These are phyloP conservation scores for Drosophila pseudoobscura DNA, from an alignment of 1,140 invertebrate species.

Conservation along the genomic window DNA sequence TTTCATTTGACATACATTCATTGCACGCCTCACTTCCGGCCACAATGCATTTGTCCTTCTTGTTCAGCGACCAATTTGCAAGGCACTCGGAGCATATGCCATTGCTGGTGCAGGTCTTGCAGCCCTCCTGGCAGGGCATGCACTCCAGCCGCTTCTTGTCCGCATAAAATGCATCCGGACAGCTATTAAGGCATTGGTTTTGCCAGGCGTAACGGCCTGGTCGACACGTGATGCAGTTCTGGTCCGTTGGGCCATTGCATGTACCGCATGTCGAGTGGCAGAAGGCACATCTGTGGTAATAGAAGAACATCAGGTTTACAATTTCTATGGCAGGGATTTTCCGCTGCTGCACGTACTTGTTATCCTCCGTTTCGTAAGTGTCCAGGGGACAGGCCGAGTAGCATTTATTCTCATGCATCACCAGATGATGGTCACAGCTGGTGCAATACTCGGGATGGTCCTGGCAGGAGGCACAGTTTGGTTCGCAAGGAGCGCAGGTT, in stretches of 20 bases:
- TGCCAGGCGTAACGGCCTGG: constrained; percentile 87
- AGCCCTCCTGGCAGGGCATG: constrained; percentile 89
- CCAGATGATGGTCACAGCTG: constrained; percentile 92
- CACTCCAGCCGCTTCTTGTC: constrained; percentile 91
- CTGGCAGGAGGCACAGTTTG: constrained; percentile 92
- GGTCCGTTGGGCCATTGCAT: constrained; percentile 90
- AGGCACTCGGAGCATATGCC: constrained; percentile 88
- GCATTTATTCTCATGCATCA: constrained; percentile 91
- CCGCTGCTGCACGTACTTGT: constrained; percentile 85
- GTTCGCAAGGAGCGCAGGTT: constrained; percentile 90
- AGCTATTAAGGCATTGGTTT: constrained; percentile 87
- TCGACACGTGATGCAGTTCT: constrained; percentile 92
- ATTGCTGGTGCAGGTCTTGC: constrained; percentile 87
- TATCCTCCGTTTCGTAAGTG: constrained; percentile 92
- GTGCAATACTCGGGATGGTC: constrained; percentile 91
- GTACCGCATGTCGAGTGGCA: constrained; percentile 92
- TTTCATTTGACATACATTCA: constrained; percentile 82
- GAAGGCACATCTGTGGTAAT: constrained; percentile 86
- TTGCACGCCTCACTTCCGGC: constrained; percentile 87
- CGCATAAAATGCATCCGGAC: constrained; percentile 88
- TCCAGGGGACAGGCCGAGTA: constrained; percentile 91
- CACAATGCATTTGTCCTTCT: constrained; percentile 88
- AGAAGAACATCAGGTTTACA: background rate
- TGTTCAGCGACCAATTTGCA: constrained; percentile 88
- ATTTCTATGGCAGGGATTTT: background rate